Percentiles rank a stretch among this genome's conserved stretches.
phyloP scores from a whole-genome alignment of 1,140 invertebrate species.

The Harlomillsia oculata region DNA sequence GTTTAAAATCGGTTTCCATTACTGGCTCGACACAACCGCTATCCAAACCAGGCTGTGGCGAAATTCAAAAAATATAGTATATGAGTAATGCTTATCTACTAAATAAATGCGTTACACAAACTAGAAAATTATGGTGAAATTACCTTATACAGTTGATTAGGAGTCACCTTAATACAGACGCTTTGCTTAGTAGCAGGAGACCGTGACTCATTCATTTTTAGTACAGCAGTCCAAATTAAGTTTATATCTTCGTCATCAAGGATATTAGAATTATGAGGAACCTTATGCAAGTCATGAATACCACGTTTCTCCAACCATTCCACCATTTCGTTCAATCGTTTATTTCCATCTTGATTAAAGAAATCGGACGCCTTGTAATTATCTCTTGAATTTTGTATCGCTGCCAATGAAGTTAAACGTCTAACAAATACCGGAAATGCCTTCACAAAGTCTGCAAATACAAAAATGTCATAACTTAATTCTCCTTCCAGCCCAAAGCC shows the following conservation, averaged over 20 bases:
- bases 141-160: constrained; percentile 28
- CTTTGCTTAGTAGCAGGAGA: neutral
- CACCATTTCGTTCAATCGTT: constrained; percentile 21
- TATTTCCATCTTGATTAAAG: constrained; percentile 16
- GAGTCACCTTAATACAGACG: neutral
- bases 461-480: neutral
- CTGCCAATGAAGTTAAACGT: too few relatives aligned
- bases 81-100: neutral
- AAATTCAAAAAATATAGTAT: constrained; percentile 11
- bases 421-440: constrained; percentile 67
- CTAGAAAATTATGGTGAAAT: neutral
- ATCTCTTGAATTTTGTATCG: too few relatives aligned
- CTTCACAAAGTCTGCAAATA: constrained; percentile 49
- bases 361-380: constrained; percentile 21
- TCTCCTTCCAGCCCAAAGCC: neutral
- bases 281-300: constrained; percentile 15
- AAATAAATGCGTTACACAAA: neutral
- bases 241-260: constrained; percentile 34
- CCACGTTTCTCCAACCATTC: constrained; percentile 26
- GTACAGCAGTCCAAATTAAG: constrained; percentile 23
- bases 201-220: neutral
- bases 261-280: constrained; percentile 27
- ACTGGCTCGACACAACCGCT: constrained; percentile 25
- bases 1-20: constrained; percentile 4
- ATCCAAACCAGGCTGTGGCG: constrained; percentile 26